A percentile compares a stretch with the other conserved stretches of the same genome.
These are phyloP conservation scores for Ceratina japonica DNA, from an alignment of 1,140 invertebrate genomes.

Conservation along the genomic window DNA sequence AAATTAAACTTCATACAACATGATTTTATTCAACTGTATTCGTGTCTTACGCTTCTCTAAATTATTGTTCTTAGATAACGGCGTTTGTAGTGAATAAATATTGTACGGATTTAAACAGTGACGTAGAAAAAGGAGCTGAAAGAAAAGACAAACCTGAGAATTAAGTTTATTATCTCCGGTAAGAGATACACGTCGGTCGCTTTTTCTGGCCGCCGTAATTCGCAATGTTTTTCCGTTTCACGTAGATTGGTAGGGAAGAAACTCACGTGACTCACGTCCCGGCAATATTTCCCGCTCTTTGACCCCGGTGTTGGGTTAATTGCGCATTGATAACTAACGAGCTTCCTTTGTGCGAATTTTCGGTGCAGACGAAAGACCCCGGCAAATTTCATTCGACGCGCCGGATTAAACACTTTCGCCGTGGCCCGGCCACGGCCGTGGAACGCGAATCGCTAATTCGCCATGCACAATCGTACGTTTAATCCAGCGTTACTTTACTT, in stretches of 20 bases:
- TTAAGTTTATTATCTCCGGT: conserved; percentile 6
- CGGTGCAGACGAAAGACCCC: conserved; percentile 45
- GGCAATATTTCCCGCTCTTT: conserved; percentile 34
- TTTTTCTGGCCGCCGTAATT: not conserved
- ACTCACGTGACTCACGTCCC: conserved; percentile 6
- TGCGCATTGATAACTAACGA: conserved; percentile 70
- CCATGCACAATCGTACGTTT: conserved; percentile 42
- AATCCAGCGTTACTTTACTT: conserved; percentile 38
- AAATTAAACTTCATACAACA: too few species aligned
- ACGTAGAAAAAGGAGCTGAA: not conserved
- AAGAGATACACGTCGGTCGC: not conserved
- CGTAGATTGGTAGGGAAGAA: not conserved
- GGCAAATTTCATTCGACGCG: conserved; percentile 60
- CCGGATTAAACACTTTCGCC: conserved; percentile 55
- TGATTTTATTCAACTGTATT: too few species aligned
- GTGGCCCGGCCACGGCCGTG: not conserved
- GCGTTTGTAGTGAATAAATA: not conserved
- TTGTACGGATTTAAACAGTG: not conserved
- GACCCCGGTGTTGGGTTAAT: conserved; percentile 60
- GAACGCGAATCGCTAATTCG: conserved; percentile 37
- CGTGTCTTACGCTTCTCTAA: too few species aligned
- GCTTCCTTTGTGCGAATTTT: conserved; percentile 58
- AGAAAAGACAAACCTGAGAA: not conserved
- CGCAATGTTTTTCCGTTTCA: not conserved
- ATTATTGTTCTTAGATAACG: too few species aligned